Evolutionary conservation across 2,888 invertebrate genomes (phyloP).

Genomic region (Sesamia inferens): DNA sequence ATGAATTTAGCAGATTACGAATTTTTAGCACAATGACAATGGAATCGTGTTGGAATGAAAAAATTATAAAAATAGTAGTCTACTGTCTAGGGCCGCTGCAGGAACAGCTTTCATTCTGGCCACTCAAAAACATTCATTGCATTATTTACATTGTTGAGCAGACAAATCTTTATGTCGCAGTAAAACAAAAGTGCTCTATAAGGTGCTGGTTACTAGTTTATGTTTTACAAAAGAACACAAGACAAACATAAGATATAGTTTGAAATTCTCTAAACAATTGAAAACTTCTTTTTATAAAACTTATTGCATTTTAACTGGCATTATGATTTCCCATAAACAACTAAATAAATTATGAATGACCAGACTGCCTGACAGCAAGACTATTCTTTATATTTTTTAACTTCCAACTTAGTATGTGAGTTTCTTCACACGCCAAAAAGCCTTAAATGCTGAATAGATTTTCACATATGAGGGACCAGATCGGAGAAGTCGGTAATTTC

Average conservation of each 20-base stretch:
- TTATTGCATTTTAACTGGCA: neutral
- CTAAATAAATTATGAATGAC: too few relatives aligned
- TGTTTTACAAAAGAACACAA: slow-evolving; percentile 2
- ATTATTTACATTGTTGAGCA: neutral
- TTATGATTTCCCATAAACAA: neutral
- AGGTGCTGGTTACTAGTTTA: neutral
- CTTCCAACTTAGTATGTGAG: neutral
- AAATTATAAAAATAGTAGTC: too few relatives aligned
- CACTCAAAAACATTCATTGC: neutral
- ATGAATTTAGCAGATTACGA: too few relatives aligned
- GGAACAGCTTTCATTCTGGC: too few relatives aligned
- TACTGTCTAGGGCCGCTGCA: too few relatives aligned
- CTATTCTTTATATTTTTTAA: neutral
- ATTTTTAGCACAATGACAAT: too few relatives aligned
- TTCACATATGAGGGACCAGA: neutral
- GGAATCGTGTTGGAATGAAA: too few relatives aligned
- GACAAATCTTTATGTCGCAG: neutral
- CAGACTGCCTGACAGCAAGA: too few relatives aligned
- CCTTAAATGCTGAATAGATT: neutral
- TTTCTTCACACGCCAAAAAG: neutral
- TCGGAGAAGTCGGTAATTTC: too few relatives aligned
- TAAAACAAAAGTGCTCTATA: neutral
- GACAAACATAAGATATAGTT: neutral
- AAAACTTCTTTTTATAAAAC: too few relatives aligned
- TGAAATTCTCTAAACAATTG: neutral